Percentiles rank a stretch among this genome's conserved stretches.
These are phyloP conservation scores for Rhopalosiphum padi DNA, from an alignment of 1,140 invertebrate species.

Conservation along the genomic window DNA sequence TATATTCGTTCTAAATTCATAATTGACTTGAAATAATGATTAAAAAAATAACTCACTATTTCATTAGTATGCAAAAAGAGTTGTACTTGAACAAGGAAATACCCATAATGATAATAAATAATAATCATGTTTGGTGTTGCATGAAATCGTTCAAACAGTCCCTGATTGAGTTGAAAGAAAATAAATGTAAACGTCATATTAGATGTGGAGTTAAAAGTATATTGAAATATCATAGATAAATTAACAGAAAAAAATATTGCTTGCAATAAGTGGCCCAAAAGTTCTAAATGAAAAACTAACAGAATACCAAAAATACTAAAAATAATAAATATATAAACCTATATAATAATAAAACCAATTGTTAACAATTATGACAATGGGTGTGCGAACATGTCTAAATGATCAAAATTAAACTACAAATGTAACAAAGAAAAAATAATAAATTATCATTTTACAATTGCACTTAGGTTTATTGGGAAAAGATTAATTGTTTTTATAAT, in stretches of 20 bases:
- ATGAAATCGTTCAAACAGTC: neutral
- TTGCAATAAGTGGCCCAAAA: neutral
- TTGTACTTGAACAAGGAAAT: neutral
- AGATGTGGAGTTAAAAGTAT: neutral
- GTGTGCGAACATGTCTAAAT: neutral
- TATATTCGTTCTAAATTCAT: neutral
- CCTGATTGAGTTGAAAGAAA: neutral
- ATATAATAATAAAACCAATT: constrained; percentile 16
- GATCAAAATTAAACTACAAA: constrained; percentile 39
- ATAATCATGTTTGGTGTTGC: neutral
- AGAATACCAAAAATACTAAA: neutral
- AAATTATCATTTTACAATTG: constrained; percentile 32
- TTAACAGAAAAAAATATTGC: neutral
- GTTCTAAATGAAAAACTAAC: neutral
- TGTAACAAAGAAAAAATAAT: constrained; percentile 45
- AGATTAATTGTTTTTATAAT: neutral
- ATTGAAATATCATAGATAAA: neutral
- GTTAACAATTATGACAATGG: constrained; percentile 2
- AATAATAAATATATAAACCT: constrained; percentile 13
- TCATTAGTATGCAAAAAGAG: neutral
- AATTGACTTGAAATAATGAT: neutral
- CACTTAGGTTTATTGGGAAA: constrained; percentile 14
- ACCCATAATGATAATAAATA: neutral
- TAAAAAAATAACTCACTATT: neutral
- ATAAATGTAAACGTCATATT: neutral